Percentiles rank a stretch among this genome's conserved stretches.
These are phyloP conservation scores for Microcaecilia unicolor DNA, from an alignment of 2,797 vertebrate genomes.

Conservation along the genomic window DNA sequence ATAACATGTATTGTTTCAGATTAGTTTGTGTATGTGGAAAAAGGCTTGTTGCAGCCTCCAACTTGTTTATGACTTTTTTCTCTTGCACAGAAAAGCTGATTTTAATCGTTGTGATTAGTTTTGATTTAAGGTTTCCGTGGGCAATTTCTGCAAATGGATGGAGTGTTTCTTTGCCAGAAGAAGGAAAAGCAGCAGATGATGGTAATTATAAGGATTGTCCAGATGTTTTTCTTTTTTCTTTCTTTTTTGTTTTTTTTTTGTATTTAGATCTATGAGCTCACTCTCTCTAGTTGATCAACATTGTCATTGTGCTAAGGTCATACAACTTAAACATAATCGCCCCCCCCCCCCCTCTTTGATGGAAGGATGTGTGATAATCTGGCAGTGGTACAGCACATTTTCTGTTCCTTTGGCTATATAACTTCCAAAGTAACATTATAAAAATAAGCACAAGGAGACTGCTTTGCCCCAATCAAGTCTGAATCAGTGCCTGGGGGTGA, in stretches of 20 bases:
- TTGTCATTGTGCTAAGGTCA: constrained; percentile 52
- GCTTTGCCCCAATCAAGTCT: constrained; percentile 88
- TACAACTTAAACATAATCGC: constrained; percentile 75
- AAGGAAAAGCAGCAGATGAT: constrained; percentile 94
- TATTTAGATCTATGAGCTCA: constrained; percentile 38
- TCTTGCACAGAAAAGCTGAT: constrained; percentile 96
- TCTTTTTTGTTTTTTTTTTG: constrained; percentile 62
- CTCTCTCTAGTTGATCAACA: constrained; percentile 44
- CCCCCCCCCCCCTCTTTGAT: constrained; percentile 59
- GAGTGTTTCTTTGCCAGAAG: constrained; percentile 97
- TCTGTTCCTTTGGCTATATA: constrained; percentile 68
- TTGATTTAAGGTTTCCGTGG: constrained; percentile 95
- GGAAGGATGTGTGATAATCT: constrained; percentile 55
- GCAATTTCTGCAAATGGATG: constrained; percentile 97
- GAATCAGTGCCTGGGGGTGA: constrained; percentile 80
- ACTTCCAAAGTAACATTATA: constrained; percentile 80
- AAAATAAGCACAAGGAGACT: constrained; percentile 86
- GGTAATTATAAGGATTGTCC: constrained; percentile 98
- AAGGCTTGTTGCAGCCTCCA: constrained; percentile 78
- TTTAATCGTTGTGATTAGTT: constrained; percentile 99
- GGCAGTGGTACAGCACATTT: constrained; percentile 50
- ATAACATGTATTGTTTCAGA: constrained; percentile 24
- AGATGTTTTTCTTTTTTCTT: constrained; percentile 66
- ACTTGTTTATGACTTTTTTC: constrained; percentile 85
- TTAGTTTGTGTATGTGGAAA: constrained; percentile 48